Base-by-base conservation (phyloP, 2,797 vertebrate genomes). In the Myiotriccus ornatus region DNA sequence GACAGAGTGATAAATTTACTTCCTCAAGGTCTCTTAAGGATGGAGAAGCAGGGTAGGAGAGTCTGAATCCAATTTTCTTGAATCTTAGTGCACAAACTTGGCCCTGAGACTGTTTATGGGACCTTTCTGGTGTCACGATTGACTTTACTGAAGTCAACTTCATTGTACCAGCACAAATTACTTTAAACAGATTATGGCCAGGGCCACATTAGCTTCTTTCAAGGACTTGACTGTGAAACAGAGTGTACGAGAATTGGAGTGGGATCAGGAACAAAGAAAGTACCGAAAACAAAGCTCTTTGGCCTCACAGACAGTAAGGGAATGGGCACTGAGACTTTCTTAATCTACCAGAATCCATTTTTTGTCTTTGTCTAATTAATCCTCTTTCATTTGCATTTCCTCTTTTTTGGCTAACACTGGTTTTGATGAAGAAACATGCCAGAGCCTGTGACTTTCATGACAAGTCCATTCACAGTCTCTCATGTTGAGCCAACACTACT, bases 361-460 rank as follows among this genome's bases (percentile, higher is more conserved):
- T 93, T 87, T 85, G 44, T 87, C 35, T 65, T 78, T 47, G 62
- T 44, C 39, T 81, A 88, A 84, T 90, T 93, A 32, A 84, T 85
- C 35, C 44, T 83, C 46, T 79, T 84, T 90, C 43, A 73, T 70
- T 93, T 90, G 67, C 39, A 23, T 88, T 95, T 73, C 20, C 16
- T 11, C 5, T 78, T 68, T 76, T 76, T 69, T 76, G 35, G 53
- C 49, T 81, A 30, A 70, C 30, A 6, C 12, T 78, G 74, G 11
- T 84, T 93, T 93, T 90, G 69, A 65, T 94, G 79, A 96, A 93
- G 85, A 88, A 88, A 68, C 34, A 10, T 69, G 71, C 67, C 63
- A 70, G 43, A 81, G 41, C 39, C 59, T 82, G 63, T 70, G 77
- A 89, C 67, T 79, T 84, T 52, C 19, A 50, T 56, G 41, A 69